phyloP scores from a whole-genome alignment of 2,797 vertebrate species.

The Novumbra hubbsi region DNA sequence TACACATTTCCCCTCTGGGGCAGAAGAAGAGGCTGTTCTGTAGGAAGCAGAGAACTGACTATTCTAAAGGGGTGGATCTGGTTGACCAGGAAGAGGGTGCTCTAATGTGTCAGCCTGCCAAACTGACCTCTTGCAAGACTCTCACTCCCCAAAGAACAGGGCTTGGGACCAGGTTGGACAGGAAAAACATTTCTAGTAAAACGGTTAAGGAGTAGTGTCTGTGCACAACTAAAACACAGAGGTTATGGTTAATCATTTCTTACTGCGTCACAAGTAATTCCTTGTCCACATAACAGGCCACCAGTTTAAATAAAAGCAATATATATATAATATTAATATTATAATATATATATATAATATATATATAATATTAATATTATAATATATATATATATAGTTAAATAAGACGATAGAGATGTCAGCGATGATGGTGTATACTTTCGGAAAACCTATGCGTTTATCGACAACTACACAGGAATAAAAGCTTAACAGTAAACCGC shows the following conservation, averaged over 20 bases:
- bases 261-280: constrained; percentile 76
- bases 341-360: no score
- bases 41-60: constrained; percentile 55
- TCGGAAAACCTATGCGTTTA: no score
- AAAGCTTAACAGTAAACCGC: no score
- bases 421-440: no score
- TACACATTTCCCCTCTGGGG: constrained; percentile 1
- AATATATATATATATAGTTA: no score
- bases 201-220: not conserved
- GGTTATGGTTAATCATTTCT: constrained; percentile 23
- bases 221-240: not conserved
- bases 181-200: constrained; percentile 9
- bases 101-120: constrained; percentile 57
- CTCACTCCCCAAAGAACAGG: constrained; percentile 63
- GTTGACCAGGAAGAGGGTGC: constrained; percentile 71
- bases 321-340: no score
- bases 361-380: no score
- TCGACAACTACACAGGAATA: no score
- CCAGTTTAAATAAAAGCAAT: constrained; percentile 72
- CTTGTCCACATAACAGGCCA: constrained; percentile 69
- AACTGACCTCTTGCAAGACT: constrained; percentile 65
- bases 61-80: constrained; percentile 68
- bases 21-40: constrained; percentile 17
- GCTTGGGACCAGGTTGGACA: constrained; percentile 75
- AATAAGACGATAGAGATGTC: no score